These are phyloP conservation scores for Sminthopsis crassicaudata DNA, from an alignment of 2,113 vertebrate genomes.

Conservation along the genomic window DNA sequence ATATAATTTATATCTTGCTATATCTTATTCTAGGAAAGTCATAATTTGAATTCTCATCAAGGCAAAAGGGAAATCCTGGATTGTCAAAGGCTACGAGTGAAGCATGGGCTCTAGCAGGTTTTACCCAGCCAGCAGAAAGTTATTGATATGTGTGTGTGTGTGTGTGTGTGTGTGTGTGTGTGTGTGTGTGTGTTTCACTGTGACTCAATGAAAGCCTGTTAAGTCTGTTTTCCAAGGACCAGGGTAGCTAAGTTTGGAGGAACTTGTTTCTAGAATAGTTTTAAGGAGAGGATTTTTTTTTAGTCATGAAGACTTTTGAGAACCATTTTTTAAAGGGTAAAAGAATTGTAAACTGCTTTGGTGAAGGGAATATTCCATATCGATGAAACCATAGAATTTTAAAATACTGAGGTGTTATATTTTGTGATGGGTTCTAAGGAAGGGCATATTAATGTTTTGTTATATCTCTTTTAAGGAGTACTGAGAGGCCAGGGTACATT, in stretches of 20 bases:
- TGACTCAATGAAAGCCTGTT: not conserved
- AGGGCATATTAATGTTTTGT: not conserved
- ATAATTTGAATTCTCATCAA: not conserved
- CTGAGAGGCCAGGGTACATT: not conserved
- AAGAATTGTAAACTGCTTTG: not conserved
- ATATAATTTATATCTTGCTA: not conserved
- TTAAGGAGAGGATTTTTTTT: not conserved
- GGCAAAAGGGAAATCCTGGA: not conserved
- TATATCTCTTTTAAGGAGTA: not conserved
- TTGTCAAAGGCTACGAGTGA: not conserved
- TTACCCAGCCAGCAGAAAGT: not conserved
- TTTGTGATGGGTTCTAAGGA: not conserved
- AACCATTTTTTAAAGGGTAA: not conserved
- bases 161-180: no score
- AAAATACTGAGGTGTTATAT: not conserved
- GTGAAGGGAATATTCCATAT: not conserved
- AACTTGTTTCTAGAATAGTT: not conserved
- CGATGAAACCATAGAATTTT: not conserved
- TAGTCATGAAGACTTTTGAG: not conserved
- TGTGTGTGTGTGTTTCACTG: no score
- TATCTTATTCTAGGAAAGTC: not conserved
- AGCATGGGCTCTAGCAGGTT: not conserved
- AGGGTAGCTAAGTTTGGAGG: not conserved
- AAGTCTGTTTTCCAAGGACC: not conserved
- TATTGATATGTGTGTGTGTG: not conserved